Evolutionary conservation across 2,888 invertebrate genomes (phyloP), one percentile per base, ranked within the genome.

Genomic region (Drosophila yooni): DNA sequence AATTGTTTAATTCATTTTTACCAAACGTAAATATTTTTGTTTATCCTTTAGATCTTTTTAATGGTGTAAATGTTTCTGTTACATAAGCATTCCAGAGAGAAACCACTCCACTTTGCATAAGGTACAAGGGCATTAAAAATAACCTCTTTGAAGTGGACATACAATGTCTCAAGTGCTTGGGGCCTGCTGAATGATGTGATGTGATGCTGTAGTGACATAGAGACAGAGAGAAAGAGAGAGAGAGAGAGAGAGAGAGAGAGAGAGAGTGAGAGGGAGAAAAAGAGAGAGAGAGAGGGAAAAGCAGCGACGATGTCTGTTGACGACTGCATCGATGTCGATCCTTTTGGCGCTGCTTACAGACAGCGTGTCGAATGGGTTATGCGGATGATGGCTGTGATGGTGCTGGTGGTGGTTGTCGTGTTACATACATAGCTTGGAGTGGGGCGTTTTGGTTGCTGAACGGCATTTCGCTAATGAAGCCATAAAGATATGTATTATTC

Each of bases 381-480:
- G 68, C 60, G 56, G 57, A 69, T 53, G 61, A 27, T 61, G 57
- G 63, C 27, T 29, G 29, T 13, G 27, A 27, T 38, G 33, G 59
- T 25, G 52, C 40, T 57, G 67, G 48, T 38, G 57, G 29, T 43
- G 43, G 10, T 48, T 36, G 46, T 13, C 11, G 13, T 61, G 38
- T 21, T 33, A 40, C 38, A 21, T 43, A 31, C 40, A 57, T 10
- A 43, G 33, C 73, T 64, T 43, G 48, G 74, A 61, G 66, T 61
- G 76, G 67, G 74, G 50, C 78, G 75, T 68, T 78, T 74, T 69
- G 75, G 70, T 74, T 66, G 68, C 79, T 70, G 86, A 80, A 70
- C 77, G 70, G 86, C 81, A 75, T 82, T 85, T 83, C 84, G 90
- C 89, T 92, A 92, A 92, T 92, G 92, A 92, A 92, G 92, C 92